Conservation (phyloP, 2,797 vertebrate genomes). For the Bucorvus abyssinicus region DNA sequence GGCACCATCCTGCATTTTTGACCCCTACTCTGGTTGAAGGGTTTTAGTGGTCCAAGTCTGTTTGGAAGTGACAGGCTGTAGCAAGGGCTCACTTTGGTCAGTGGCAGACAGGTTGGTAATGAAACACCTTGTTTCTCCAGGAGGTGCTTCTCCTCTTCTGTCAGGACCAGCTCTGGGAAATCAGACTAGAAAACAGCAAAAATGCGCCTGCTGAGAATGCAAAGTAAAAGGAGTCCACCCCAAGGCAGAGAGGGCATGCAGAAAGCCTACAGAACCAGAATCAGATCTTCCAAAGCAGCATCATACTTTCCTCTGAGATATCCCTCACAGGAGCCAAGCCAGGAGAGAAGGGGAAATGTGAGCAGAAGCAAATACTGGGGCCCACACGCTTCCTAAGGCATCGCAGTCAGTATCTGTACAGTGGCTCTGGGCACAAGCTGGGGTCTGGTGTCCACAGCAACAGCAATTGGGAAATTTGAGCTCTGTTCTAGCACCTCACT, state of each 20-base stretch:
- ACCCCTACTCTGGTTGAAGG: not conserved
- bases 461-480: not conserved
- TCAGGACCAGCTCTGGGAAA: conserved; percentile 82
- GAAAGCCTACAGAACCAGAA: not conserved
- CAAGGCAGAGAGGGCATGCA: not conserved
- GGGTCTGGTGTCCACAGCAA: not conserved
- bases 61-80: not conserved
- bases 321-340: rapidly evolving
- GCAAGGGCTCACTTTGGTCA: conserved; percentile 83
- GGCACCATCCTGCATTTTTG: not conserved
- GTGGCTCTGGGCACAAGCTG: not conserved
- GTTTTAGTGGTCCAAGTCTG: not conserved
- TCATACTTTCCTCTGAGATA: not conserved
- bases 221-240: too few species aligned
- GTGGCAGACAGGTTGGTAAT: too few species aligned
- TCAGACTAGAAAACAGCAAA: conserved; percentile 69
- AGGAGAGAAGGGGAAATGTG: not conserved
- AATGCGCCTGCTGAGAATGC: not conserved
- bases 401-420: not conserved
- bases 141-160: conserved; percentile 86
- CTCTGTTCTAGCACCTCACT: not conserved
- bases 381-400: too few species aligned
- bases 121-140: conserved; percentile 84
- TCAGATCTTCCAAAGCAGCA: not conserved
- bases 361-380: not conserved